Base-by-base conservation (phyloP, 2,888 invertebrate species). In the Gonocerus acuteangulatus region DNA sequence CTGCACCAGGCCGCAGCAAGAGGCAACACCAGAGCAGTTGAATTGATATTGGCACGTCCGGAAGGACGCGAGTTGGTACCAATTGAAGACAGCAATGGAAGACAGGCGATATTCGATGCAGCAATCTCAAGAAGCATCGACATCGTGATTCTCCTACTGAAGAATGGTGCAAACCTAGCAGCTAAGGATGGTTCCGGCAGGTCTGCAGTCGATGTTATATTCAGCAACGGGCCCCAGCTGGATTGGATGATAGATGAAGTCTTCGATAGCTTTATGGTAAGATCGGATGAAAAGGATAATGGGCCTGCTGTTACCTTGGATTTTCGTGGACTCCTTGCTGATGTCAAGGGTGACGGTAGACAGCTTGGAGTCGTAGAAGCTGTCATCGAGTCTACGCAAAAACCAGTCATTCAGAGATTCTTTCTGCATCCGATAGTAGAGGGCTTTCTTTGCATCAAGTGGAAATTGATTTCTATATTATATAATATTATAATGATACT, bases 361-460 rank as follows among this genome's bases (percentile, higher is more conserved):
- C 39, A 39, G 42, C 21, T 54, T 21, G 54, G 39, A 42, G 54
- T 54, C 13, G 23, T 54, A n/a, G 54, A 42, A 15, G 54, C 42
- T 1, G 19, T 54, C 2, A 42, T 21, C 1, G 16, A 54, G 18
- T 42, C 15, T 42, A 13, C n/a, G 1, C 22, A 22, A 15, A 42
- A 54, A 2, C 39, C 9, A 1, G 22, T 54, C 6, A 39, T 39
- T 21, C 22, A 42, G 7, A 19, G 15, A 13, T 36, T 54, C 6
- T 54, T 54, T 22, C 39, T 54, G n/a, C 54, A 54, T 15, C 54
- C 54, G 9, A n/a, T 54, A 22, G 54, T 54, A 0, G 39, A 11
- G 21, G 42, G 54, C 27, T 54, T 54, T 16, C 54, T 54, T 11
- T 15, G 19, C 11, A n/a, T 36, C 6, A 54, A 54, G 15, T 54